Conservation (phyloP, 2,113 vertebrate species). For the Suricata suricatta region DNA sequence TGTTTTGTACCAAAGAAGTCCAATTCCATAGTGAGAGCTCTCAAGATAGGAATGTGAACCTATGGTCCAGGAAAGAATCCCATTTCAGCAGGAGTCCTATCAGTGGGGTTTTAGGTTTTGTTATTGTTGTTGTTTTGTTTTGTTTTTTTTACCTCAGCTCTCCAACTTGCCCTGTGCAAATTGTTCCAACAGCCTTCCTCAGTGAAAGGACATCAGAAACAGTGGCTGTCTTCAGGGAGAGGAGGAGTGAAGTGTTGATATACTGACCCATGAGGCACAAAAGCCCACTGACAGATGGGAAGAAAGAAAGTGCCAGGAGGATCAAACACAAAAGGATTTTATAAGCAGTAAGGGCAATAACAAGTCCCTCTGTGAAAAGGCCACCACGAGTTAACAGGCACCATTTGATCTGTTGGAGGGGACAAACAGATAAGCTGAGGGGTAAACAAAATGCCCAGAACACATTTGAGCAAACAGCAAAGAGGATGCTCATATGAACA, state of each 20-base stretch:
- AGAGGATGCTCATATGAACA: not conserved
- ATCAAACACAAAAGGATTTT: constrained; percentile 73
- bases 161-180: constrained; percentile 23
- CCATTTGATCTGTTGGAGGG: constrained; percentile 45
- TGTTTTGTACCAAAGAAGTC: not conserved
- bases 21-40: not conserved
- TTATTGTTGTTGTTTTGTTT: not conserved
- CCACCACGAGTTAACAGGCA: constrained; percentile 58
- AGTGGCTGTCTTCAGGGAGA: constrained; percentile 56
- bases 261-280: constrained; percentile 44
- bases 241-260: constrained; percentile 66
- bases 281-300: constrained; percentile 69
- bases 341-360: constrained; percentile 73
- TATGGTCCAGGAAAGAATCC: not conserved
- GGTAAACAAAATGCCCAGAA: constrained; percentile 49
- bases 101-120: not conserved
- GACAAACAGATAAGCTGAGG: not conserved
- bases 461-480: not conserved
- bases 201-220: constrained; percentile 61
- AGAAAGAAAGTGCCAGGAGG: constrained; percentile 61
- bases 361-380: constrained; percentile 67
- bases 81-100: not conserved
- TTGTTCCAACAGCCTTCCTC: constrained; percentile 21
- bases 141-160: not conserved
- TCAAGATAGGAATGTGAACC: not conserved